Conservation (phyloP, 2,888 invertebrate species). For the Nezara viridula region DNA sequence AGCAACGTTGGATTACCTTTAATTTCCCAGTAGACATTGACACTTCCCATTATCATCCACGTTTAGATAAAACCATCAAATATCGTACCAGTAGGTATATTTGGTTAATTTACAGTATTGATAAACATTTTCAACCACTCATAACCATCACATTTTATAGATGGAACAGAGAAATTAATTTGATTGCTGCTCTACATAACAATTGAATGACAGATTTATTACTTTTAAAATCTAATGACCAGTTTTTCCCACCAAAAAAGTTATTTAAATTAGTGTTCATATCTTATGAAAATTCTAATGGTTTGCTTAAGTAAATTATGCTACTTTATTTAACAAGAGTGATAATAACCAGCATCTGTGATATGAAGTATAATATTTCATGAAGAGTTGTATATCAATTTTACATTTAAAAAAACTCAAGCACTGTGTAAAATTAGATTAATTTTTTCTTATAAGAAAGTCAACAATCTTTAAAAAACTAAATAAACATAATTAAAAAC, state of each 20-base stretch:
- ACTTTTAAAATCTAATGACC: background rate
- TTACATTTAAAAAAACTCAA: background rate
- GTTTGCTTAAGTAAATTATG: background rate
- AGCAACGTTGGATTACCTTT: conserved; percentile 86
- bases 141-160: background rate
- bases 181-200: background rate
- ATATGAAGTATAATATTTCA: no score
- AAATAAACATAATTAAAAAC: background rate
- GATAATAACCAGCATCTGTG: background rate
- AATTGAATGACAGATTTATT: background rate
- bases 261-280: no score
- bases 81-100: conserved; percentile 79
- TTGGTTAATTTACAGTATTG: background rate
- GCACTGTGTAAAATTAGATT: background rate
- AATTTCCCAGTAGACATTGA: conserved; percentile 85
- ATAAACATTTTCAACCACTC: background rate
- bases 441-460: background rate
- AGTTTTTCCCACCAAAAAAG: no score
- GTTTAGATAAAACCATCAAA: conserved; percentile 75
- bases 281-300: no score
- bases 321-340: background rate
- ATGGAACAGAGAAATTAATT: background rate
- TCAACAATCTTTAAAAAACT: background rate
- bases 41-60: conserved; percentile 76
- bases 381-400: no score